These are phyloP conservation scores for Oscheius sp. DNA, from an alignment of 2,888 invertebrate species.

Conservation along the genomic window DNA sequence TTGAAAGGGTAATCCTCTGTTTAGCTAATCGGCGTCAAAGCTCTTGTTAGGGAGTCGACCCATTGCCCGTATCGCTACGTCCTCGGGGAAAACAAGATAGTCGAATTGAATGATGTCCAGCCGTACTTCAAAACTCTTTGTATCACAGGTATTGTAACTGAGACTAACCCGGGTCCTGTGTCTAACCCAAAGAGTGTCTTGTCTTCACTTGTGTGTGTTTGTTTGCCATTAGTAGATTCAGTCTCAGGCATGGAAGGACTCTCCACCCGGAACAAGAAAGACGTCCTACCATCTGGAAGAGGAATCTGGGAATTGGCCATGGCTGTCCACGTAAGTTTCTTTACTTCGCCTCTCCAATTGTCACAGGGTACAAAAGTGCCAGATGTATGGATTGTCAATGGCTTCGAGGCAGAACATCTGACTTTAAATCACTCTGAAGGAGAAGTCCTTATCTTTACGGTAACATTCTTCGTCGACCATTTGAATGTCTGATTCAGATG, in stretches of 20 bases:
- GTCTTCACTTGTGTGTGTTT: not conserved
- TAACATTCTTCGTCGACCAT: not conserved
- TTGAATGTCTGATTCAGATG: conserved; percentile 17
- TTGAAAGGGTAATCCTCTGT: not conserved
- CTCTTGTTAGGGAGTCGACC: conserved; percentile 58
- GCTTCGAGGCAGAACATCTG: conserved; percentile 4
- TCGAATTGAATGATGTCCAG: conserved; percentile 26
- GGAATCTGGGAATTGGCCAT: conserved; percentile 57
- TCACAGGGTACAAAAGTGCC: conserved; percentile 35
- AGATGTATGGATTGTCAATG: conserved; percentile 18
- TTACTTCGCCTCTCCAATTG: not conserved
- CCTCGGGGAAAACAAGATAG: conserved; percentile 26
- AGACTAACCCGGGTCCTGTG: too few relatives aligned
- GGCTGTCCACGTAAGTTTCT: conserved; percentile 36
- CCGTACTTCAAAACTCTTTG: conserved; percentile 42
- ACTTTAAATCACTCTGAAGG: conserved; percentile 1
- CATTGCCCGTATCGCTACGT: conserved; percentile 63
- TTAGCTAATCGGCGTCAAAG: conserved; percentile 47
- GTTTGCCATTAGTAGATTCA: conserved; percentile 11
- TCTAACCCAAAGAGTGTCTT: not conserved
- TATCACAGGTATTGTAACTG: conserved; percentile 32
- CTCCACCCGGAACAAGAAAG: conserved; percentile 57
- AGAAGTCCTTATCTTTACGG: conserved; percentile 9
- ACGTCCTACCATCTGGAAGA: conserved; percentile 32
- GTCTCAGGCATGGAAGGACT: conserved; percentile 56